A percentile compares a stretch with the other conserved stretches of the same genome.
Evolutionary conservation across 2,888 invertebrate genomes (phyloP).

Genomic region (Augochlorella aurata): DNA sequence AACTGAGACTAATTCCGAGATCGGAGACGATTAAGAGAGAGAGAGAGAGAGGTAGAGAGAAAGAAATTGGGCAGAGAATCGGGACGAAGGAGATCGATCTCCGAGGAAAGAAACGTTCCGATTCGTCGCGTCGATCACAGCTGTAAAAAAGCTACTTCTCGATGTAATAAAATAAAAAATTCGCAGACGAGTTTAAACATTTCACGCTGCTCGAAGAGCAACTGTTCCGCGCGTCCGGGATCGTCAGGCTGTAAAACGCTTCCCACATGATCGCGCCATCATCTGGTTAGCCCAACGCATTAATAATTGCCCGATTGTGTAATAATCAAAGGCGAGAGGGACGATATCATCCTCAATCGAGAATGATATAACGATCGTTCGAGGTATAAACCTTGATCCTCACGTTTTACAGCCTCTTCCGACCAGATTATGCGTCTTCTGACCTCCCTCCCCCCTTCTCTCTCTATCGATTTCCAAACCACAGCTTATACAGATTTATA

Average conservation of each 20-base stretch:
- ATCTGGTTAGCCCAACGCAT: conserved; percentile 38
- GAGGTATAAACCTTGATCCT: conserved; percentile 25
- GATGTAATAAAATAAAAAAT: neutral
- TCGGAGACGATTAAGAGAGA: neutral
- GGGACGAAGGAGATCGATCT: neutral
- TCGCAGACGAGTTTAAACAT: neutral
- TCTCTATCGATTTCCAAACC: too few species aligned
- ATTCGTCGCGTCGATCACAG: neutral
- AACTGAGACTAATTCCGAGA: neutral
- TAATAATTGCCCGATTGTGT: conserved; percentile 55
- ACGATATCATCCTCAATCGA: conserved; percentile 39
- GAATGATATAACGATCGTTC: conserved; percentile 33
- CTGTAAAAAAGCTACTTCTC: neutral
- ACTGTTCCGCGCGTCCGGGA: conserved; percentile 3
- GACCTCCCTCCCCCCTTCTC: neutral
- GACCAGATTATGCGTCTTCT: neutral
- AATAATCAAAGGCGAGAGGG: conserved; percentile 49
- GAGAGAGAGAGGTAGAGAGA: neutral
- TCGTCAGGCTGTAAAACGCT: conserved; percentile 32
- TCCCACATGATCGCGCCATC: conserved; percentile 42
- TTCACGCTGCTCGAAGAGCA: neutral
- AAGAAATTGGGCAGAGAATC: neutral
- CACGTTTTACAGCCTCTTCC: neutral
- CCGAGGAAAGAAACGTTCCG: too few species aligned
- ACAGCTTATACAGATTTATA: too few species aligned